Evolutionary conservation across 2,888 invertebrate genomes (phyloP).

Genomic region (Drosophila melanosoma): DNA sequence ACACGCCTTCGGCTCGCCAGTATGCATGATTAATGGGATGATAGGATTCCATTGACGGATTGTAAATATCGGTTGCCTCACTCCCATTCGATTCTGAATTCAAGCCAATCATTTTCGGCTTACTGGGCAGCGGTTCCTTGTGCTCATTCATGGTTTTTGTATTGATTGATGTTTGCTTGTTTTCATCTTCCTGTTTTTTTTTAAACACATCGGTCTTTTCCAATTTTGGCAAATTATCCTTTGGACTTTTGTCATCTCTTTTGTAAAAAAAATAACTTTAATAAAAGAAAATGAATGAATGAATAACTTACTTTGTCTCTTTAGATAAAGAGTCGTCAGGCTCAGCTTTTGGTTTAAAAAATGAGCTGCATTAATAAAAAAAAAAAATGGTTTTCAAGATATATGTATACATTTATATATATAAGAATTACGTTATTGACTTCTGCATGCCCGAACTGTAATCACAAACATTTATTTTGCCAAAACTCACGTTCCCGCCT

Average conservation of each 20-base stretch:
- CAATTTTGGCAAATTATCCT: not conserved
- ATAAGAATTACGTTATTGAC: slow-evolving; percentile 67
- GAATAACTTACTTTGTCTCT: slow-evolving; percentile 30
- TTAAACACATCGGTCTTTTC: not conserved
- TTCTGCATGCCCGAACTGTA: slow-evolving; percentile 56
- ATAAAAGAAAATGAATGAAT: not conserved
- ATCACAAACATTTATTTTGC: slow-evolving; percentile 11
- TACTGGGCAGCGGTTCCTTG: slow-evolving; percentile 4
- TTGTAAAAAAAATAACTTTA: not conserved
- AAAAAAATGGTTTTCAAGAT: not conserved
- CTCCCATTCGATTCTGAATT: slow-evolving; percentile 27
- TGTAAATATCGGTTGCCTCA: slow-evolving; percentile 86
- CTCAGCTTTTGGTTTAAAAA: slow-evolving; percentile 64
- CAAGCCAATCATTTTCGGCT: slow-evolving; percentile 28
- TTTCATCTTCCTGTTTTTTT: slow-evolving; percentile 7
- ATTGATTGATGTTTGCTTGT: not conserved
- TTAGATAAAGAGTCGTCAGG: slow-evolving; percentile 1
- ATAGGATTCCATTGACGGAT: slow-evolving; percentile 90
- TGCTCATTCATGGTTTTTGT: slow-evolving; percentile 10
- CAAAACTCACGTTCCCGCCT: slow-evolving; percentile 31
- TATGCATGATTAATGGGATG: slow-evolving; percentile 93
- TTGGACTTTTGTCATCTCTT: slow-evolving; percentile 7
- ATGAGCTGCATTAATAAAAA: slow-evolving; percentile 42
- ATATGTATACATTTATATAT: not conserved
- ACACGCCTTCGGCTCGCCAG: slow-evolving; percentile 91